Evolutionary conservation across 2,113 vertebrate species (phyloP).

Genomic region (Dendrocopos noguchii): DNA sequence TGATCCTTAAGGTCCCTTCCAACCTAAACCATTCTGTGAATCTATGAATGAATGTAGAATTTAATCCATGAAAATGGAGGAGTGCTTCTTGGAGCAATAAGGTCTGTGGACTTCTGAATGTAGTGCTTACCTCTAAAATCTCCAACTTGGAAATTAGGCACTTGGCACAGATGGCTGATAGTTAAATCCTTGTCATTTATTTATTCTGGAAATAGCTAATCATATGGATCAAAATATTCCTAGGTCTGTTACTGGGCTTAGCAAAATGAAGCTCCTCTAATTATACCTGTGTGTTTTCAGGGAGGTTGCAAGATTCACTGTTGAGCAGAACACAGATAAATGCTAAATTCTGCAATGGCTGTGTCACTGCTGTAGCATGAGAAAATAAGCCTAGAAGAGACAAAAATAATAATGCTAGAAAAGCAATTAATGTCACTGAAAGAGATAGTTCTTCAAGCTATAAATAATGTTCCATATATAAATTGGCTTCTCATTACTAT

Average conservation of each 20-base stretch:
- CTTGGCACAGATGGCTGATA: not conserved
- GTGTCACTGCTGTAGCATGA: not conserved
- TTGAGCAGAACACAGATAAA: not conserved
- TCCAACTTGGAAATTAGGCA: not conserved
- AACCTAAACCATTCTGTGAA: too few species aligned
- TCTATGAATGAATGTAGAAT: not conserved
- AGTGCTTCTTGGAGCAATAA: not conserved
- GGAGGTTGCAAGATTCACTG: not conserved
- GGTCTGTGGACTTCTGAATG: not conserved
- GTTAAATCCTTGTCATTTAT: not conserved
- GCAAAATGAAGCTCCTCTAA: not conserved
- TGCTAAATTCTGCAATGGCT: not conserved
- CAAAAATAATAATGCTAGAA: not conserved
- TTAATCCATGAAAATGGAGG: not conserved
- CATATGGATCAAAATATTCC: not conserved
- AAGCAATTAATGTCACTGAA: not conserved
- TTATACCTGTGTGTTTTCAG: not conserved
- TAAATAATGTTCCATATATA: not conserved
- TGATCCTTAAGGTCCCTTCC: too few species aligned
- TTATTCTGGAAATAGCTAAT: not conserved
- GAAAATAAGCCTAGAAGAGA: not conserved
- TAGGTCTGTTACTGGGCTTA: not conserved
- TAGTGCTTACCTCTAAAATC: not conserved
- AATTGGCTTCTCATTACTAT: not conserved
- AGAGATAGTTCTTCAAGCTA: not conserved